Base-by-base conservation (phyloP, 2,888 invertebrate genomes). In the Acronicta aceris region DNA sequence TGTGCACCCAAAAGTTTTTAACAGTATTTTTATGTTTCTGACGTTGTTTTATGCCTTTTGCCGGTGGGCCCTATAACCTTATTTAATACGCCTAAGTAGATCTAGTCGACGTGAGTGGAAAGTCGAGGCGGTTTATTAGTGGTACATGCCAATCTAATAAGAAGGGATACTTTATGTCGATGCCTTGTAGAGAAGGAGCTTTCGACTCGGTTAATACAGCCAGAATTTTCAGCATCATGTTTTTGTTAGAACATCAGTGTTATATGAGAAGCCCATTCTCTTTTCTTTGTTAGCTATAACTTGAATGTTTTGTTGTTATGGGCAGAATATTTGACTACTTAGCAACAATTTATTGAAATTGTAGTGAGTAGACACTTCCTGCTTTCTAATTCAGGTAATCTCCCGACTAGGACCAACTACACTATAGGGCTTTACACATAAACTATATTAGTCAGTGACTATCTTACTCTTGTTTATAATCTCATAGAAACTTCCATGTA, bases 1-100 rank as follows among this genome's bases (percentile, higher is more conserved):
- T 79, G 73, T 71, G 60, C 48, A 55, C 72, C 68, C 52, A 76
- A 83, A 82, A 83, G 74, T 83, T 82, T 81, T 79, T 77, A 79
- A 80, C 71, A 68, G 67, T 71, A 58, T 77, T 84, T 82, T 84
- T 81, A 80, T 77, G 75, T 75, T 46, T 70, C 51, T 62, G 56
- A 74, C 71, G 78, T 79, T 76, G 71, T 76, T 81, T 76, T 63
- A 77, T 72, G 36, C 52, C 64, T 67, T 71, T 69, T 69, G 59
- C 70, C 68, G 59, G 57, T 45, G 66, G 65, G 40, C 54, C 61
- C 59, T 76, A 62, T 64, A 66, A 33, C 33, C 33, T 71, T 77
- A 65, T 68, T 69, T 72, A 69, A 71, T 65, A 69, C 53, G 43
- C 15, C 50, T 59, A 59, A 72, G 70, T 67, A 65, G 69, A 62